Conservation (phyloP, 2,888 invertebrate species). For the Polyommatus icarus region DNA sequence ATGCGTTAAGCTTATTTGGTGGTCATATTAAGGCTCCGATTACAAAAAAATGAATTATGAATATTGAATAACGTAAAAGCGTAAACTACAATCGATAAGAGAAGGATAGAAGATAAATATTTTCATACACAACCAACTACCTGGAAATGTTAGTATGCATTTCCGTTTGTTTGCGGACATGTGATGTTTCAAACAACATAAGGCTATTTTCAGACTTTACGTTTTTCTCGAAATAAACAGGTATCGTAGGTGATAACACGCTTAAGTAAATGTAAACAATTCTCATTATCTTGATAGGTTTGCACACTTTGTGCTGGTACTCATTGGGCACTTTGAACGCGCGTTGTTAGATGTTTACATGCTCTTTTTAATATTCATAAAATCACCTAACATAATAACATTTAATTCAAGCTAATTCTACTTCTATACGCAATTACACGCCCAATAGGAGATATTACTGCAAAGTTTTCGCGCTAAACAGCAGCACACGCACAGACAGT, state of each 20-base stretch:
- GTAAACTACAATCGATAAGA: neutral
- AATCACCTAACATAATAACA: too few relatives aligned
- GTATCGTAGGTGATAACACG: conserved; percentile 34
- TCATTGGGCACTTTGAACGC: conserved; percentile 61
- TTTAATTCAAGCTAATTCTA: too few relatives aligned
- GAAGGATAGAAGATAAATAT: neutral
- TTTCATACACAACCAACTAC: neutral
- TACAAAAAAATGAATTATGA: neutral
- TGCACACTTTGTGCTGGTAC: conserved; percentile 61
- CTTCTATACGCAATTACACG: too few relatives aligned
- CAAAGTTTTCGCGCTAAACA: too few relatives aligned
- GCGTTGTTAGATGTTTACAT: neutral
- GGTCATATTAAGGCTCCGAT: too few relatives aligned
- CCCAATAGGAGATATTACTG: too few relatives aligned
- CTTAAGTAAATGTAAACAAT: conserved; percentile 59
- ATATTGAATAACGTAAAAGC: neutral
- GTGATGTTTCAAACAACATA: conserved; percentile 19
- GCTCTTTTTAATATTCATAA: neutral
- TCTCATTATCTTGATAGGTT: conserved; percentile 74
- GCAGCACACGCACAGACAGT: too few relatives aligned
- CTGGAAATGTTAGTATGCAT: conserved; percentile 3
- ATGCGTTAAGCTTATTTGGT: neutral
- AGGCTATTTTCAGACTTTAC: conserved; percentile 20
- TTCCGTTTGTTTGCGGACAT: conserved; percentile 15
- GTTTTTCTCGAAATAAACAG: conserved; percentile 27